A percentile compares a stretch with the other conserved stretches of the same genome.
Evolutionary conservation across 2,113 vertebrate genomes (phyloP).

Genomic region (Pterocles burchelli): DNA sequence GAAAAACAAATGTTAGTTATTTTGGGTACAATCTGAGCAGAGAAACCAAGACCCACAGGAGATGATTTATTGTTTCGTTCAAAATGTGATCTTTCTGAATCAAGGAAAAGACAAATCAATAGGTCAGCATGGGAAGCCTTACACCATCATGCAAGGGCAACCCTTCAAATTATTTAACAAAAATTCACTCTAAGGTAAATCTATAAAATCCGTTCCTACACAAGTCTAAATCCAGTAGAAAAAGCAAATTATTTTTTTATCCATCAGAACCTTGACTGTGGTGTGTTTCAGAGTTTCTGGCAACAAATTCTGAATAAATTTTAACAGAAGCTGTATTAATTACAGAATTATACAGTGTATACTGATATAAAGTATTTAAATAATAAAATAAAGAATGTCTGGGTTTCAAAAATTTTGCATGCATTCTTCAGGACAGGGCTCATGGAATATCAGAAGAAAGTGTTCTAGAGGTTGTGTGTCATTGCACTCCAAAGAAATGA

Average conservation of each 20-base stretch:
- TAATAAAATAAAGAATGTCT: background rate
- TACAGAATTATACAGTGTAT: background rate
- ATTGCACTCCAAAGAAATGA: background rate
- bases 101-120: background rate
- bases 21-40: background rate
- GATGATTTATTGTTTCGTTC: background rate
- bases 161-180: background rate
- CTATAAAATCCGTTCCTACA: background rate
- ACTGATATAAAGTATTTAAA: background rate
- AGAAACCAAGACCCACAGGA: background rate
- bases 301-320: background rate
- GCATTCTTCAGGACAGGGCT: background rate
- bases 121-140: rapidly evolving
- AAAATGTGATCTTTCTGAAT: background rate
- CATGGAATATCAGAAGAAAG: background rate
- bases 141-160: rapidly evolving
- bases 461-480: background rate
- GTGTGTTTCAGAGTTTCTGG: background rate
- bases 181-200: background rate
- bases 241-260: background rate
- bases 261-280: background rate
- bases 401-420: background rate
- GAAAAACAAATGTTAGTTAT: background rate
- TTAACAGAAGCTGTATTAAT: background rate
- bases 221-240: background rate